Evolutionary conservation across 2,888 invertebrate genomes (phyloP).

Genomic region (Odiellus spinosus): DNA sequence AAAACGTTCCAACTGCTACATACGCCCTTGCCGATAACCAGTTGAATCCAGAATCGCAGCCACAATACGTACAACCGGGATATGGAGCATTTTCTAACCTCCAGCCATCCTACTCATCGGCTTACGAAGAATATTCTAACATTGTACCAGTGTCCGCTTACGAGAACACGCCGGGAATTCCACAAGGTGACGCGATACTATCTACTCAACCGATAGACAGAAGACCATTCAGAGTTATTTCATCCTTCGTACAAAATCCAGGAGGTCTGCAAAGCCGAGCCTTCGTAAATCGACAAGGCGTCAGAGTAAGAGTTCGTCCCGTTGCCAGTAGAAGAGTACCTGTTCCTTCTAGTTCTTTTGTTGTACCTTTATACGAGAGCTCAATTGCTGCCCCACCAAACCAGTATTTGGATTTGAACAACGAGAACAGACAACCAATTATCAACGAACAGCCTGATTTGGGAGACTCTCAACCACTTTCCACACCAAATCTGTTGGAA

Average conservation of each 20-base stretch:
- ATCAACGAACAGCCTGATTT: too few species aligned
- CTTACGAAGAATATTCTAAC: neutral
- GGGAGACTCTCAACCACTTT: too few species aligned
- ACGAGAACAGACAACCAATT: too few species aligned
- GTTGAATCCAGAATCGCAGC: neutral
- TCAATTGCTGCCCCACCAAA: too few species aligned
- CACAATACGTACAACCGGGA: too few species aligned
- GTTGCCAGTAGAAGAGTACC: slow-evolving; percentile 1
- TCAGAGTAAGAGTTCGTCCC: slow-evolving; percentile 16
- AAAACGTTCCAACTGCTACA: neutral
- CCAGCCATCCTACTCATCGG: slow-evolving; percentile 12
- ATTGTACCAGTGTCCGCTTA: too few species aligned
- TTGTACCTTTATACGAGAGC: too few species aligned
- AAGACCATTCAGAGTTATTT: neutral
- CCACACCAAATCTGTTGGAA: too few species aligned
- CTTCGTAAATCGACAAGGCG: slow-evolving; percentile 16
- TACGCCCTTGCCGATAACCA: neutral
- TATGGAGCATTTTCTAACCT: neutral
- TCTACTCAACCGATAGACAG: neutral
- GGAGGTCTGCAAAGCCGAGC: slow-evolving; percentile 9
- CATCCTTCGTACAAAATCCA: slow-evolving; percentile 13
- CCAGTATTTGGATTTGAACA: too few species aligned
- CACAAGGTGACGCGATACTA: neutral
- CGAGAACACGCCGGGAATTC: neutral
- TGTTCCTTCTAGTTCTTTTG: too few species aligned